Conservation (phyloP, 1,140 invertebrate genomes). For the Forficula auricularia region DNA sequence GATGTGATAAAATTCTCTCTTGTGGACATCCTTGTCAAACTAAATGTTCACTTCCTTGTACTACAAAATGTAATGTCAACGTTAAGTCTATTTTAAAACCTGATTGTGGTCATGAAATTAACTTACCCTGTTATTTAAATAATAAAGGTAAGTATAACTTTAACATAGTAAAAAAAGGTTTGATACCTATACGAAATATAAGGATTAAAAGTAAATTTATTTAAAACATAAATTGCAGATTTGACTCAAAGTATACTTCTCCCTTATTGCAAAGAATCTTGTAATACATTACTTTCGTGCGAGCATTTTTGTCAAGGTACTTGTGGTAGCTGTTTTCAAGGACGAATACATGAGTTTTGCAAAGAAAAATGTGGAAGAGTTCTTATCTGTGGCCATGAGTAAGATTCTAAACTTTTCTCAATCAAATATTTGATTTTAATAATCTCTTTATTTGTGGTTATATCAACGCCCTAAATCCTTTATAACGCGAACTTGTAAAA, state of each 20-base stretch:
- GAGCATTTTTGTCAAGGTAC: slow-evolving; percentile 36
- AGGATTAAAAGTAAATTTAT: no score
- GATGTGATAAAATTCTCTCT: slow-evolving; percentile 21
- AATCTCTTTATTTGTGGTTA: background rate
- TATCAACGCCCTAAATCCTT: no score
- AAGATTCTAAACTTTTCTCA: slow-evolving; percentile 1
- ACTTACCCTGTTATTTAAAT: slow-evolving; percentile 23
- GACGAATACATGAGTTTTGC: slow-evolving; percentile 42
- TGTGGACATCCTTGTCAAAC: slow-evolving; percentile 30
- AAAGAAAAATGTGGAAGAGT: slow-evolving; percentile 33
- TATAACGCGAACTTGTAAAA: no score
- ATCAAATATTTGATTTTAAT: no score
- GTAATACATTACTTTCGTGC: slow-evolving; percentile 30
- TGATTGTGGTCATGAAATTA: slow-evolving; percentile 27
- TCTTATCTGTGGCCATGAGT: slow-evolving; percentile 45
- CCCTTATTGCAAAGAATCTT: slow-evolving; percentile 27
- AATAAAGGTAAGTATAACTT: slow-evolving; percentile 3
- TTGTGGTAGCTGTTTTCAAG: slow-evolving; percentile 38
- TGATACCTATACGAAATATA: no score
- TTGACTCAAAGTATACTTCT: slow-evolving; percentile 12
- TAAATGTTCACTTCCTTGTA: slow-evolving; percentile 24
- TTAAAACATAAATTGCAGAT: no score
- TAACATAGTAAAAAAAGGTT: no score
- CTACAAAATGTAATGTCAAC: slow-evolving; percentile 22
- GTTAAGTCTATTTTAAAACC: slow-evolving; percentile 14